Evolutionary conservation across 2,888 invertebrate species (phyloP).

Genomic region (Phlogophora meticulosa): DNA sequence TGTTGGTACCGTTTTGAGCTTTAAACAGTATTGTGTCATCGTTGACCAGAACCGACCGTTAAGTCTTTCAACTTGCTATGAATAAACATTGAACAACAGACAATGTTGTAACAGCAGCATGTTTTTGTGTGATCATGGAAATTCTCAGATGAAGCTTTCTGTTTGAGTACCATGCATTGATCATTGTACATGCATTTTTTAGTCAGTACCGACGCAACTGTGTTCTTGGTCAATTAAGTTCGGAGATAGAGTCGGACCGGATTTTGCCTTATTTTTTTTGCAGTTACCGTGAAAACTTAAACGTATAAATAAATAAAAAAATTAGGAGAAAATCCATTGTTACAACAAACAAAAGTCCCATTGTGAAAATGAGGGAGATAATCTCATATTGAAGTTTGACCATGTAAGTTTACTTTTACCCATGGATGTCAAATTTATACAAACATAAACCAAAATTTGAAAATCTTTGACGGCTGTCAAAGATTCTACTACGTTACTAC

Average conservation of each 20-base stretch:
- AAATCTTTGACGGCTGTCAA: too few species aligned
- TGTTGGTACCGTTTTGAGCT: slow-evolving; percentile 44
- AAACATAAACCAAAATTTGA: too few species aligned
- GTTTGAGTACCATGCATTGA: slow-evolving; percentile 1
- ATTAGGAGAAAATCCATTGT: too few species aligned
- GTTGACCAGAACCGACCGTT: slow-evolving; percentile 45
- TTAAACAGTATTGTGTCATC: slow-evolving; percentile 47
- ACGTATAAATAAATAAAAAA: too few species aligned
- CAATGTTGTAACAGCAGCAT: slow-evolving; percentile 9
- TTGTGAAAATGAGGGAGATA: too few species aligned
- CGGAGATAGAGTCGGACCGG: not conserved
- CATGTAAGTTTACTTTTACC: too few species aligned
- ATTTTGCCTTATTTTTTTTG: too few species aligned
- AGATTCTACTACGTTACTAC: too few species aligned
- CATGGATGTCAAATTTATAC: too few species aligned
- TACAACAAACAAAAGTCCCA: too few species aligned
- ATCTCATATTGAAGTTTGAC: too few species aligned
- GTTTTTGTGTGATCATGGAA: slow-evolving; percentile 47
- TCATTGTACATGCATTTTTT: not conserved
- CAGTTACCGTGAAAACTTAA: too few species aligned
- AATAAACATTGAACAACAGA: slow-evolving; percentile 53
- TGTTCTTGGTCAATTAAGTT: not conserved
- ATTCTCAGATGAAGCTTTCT: slow-evolving; percentile 26
- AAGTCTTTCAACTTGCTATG: slow-evolving; percentile 47
- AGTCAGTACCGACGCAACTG: not conserved